Conservation (phyloP, 2,113 vertebrate species). For the Castor canadensis region DNA sequence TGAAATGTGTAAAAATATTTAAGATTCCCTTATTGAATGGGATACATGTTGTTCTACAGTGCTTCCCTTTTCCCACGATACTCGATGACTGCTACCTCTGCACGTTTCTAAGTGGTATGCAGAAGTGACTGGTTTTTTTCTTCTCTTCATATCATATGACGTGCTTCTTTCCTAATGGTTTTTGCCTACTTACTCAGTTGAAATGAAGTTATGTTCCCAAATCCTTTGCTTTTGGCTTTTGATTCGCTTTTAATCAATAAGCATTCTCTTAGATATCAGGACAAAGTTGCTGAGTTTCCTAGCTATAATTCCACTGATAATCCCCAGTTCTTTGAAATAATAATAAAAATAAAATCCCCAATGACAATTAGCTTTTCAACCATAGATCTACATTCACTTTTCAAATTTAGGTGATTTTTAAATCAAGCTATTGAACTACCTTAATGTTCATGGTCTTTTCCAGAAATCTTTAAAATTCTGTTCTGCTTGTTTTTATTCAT, state of each 20-base stretch:
- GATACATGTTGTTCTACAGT: not conserved
- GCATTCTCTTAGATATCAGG: not conserved
- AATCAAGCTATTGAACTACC: not conserved
- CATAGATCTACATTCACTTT: not conserved
- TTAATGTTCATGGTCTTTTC: not conserved
- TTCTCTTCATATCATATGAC: not conserved
- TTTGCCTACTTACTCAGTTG: not conserved
- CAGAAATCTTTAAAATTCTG: not conserved
- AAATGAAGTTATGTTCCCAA: not conserved
- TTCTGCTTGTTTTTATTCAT: conserved; percentile 19
- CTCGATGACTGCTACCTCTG: not conserved
- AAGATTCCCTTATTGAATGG: not conserved
- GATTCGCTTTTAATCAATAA: not conserved
- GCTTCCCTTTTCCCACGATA: not conserved
- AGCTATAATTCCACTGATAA: not conserved
- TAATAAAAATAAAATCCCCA: not conserved
- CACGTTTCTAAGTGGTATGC: not conserved
- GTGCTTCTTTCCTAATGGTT: not conserved
- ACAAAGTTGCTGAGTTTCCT: not conserved
- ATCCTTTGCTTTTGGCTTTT: conserved; percentile 5
- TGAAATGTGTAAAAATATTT: conserved; percentile 16
- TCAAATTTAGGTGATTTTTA: too few relatives aligned
- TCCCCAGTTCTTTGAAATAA: too few relatives aligned
- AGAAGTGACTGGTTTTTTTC: not conserved
- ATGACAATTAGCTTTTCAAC: not conserved